A percentile compares a stretch with the other conserved stretches of the same genome.
These are phyloP conservation scores for Murina feae DNA, from an alignment of 2,113 vertebrate genomes.

Conservation along the genomic window DNA sequence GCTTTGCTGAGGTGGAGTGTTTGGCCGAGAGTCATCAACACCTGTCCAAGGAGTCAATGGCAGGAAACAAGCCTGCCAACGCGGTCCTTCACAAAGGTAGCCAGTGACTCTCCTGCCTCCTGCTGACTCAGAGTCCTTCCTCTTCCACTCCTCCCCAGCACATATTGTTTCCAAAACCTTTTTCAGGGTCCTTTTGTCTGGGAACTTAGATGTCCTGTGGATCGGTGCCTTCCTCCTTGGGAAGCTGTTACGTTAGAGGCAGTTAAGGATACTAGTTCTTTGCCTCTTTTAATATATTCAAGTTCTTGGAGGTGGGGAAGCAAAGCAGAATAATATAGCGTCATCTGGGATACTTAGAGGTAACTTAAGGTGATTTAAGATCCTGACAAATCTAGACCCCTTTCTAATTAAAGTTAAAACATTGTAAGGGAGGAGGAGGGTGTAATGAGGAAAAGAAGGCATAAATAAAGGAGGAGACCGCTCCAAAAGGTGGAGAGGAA, in stretches of 20 bases:
- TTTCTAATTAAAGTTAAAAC: conserved; percentile 42
- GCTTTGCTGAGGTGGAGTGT: conserved; percentile 98
- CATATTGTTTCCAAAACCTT: not conserved
- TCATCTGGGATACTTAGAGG: not conserved
- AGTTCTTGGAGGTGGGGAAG: conserved; percentile 23
- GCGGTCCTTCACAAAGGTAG: conserved; percentile 98
- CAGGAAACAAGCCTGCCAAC: conserved; percentile 97
- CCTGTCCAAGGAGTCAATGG: conserved; percentile 98
- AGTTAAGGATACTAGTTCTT: conserved; percentile 11
- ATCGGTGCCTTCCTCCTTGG: not conserved
- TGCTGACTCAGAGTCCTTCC: not conserved
- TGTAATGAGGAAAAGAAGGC: not conserved
- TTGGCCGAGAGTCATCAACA: conserved; percentile 98
- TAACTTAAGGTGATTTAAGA: conserved; percentile 44
- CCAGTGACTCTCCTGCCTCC: conserved; percentile 42
- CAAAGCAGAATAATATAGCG: conserved; percentile 9
- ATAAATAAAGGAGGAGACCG: not conserved
- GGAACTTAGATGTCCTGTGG: not conserved
- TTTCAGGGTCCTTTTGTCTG: not conserved
- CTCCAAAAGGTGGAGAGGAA: not conserved
- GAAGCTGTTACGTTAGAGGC: not conserved
- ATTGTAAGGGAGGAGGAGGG: not conserved
- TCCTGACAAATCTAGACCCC: not conserved
- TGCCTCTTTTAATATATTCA: conserved; percentile 18
- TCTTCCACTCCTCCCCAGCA: not conserved